Evolutionary conservation across 2,888 invertebrate species (phyloP).

Genomic region (Pherbina coryleti): DNA sequence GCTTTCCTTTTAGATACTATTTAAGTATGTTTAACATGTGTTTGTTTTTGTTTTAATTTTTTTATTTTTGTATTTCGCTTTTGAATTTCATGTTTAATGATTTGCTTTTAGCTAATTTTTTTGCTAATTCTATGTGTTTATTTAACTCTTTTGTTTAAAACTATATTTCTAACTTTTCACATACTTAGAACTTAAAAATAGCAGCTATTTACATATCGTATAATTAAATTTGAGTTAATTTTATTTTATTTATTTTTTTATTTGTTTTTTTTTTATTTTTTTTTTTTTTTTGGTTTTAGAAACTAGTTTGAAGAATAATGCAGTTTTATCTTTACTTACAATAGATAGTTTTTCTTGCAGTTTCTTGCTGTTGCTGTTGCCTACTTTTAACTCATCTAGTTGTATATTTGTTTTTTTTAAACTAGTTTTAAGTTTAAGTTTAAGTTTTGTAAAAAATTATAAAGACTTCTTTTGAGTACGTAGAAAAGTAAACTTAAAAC

Average conservation of each 20-base stretch:
- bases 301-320: not conserved
- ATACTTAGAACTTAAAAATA: not conserved
- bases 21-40: not conserved
- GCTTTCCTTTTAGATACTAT: not conserved
- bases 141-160: not conserved
- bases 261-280: too few species aligned
- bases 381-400: not conserved
- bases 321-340: not conserved
- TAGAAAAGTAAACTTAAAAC: conserved; percentile 40
- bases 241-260: too few species aligned
- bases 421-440: conserved; percentile 7
- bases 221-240: not conserved
- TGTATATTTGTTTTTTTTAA: conserved; percentile 6
- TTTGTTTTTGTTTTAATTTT: not conserved
- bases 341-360: not conserved
- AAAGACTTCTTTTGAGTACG: conserved; percentile 18
- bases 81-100: not conserved
- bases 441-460: conserved; percentile 41
- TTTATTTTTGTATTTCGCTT: not conserved
- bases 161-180: not conserved
- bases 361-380: not conserved
- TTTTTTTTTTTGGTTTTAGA: not conserved
- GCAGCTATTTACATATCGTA: conserved; percentile 14
- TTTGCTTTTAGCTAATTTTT: conserved; percentile 27
- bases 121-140: not conserved